Conservation (phyloP, 1,140 invertebrate genomes). For the Macrostomum lignano region DNA sequence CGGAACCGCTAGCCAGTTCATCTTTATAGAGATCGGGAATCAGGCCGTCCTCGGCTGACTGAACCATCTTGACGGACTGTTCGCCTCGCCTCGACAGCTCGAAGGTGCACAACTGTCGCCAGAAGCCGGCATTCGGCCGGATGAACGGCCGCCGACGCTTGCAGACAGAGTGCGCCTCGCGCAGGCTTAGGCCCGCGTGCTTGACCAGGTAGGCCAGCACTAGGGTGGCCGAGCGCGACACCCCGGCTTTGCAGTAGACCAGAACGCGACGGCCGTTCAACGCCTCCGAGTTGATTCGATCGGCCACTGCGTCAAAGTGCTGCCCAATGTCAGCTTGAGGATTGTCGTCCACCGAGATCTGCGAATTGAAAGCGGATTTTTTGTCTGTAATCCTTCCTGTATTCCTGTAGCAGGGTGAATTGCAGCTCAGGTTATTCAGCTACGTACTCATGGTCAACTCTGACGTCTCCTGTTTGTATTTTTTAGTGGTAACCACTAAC, state of each 20-base stretch:
- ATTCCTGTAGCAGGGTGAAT: too few relatives aligned
- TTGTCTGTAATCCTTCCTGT: too few relatives aligned
- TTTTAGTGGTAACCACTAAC: too few relatives aligned
- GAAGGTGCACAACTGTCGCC: constrained; percentile 46
- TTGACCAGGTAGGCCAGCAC: constrained; percentile 64
- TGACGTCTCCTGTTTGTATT: too few relatives aligned
- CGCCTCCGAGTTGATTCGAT: constrained; percentile 14
- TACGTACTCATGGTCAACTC: too few relatives aligned
- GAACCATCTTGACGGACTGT: constrained; percentile 19
- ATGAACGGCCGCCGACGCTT: constrained; percentile 41
- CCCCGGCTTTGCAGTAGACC: constrained; percentile 63
- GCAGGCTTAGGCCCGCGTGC: constrained; percentile 41
- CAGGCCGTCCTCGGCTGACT: constrained; percentile 7
- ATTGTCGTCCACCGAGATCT: constrained; percentile 39
- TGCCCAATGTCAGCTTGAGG: constrained; percentile 36
- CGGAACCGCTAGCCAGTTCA: neutral
- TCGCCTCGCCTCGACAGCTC: constrained; percentile 36
- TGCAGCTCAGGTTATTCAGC: too few relatives aligned
- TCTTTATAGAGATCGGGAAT: constrained; percentile 7
- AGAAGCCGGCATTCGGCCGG: constrained; percentile 61
- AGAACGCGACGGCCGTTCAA: constrained; percentile 38
- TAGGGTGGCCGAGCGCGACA: constrained; percentile 51
- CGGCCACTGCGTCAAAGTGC: constrained; percentile 39
- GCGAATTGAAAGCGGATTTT: too few relatives aligned
- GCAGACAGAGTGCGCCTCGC: constrained; percentile 47